These are phyloP conservation scores for Meghimatium bilineatum DNA, from an alignment of 2,888 invertebrate genomes.

Conservation along the genomic window DNA sequence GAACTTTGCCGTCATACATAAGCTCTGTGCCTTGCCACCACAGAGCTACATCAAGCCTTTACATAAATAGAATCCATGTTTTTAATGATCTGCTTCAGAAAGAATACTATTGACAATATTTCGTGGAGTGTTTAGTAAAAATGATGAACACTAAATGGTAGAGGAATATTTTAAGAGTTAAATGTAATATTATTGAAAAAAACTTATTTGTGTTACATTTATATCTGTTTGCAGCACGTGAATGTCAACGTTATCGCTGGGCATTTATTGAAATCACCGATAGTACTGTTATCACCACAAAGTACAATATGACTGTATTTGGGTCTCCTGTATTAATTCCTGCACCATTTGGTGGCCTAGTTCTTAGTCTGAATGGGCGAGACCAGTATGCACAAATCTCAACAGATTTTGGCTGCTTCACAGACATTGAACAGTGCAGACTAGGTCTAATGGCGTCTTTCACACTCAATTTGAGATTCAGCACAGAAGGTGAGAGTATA, in stretches of 20 bases:
- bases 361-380: conserved; percentile 59
- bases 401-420: conserved; percentile 47
- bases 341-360: conserved; percentile 62
- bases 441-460: conserved; percentile 58
- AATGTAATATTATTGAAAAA: not conserved
- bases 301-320: conserved; percentile 54
- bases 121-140: too few relatives aligned
- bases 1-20: too few relatives aligned
- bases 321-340: conserved; percentile 57
- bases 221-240: conserved; percentile 53
- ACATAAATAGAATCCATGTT: too few relatives aligned
- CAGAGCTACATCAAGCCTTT: too few relatives aligned
- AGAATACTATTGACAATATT: too few relatives aligned
- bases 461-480: conserved; percentile 52
- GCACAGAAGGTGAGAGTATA: conserved; percentile 37
- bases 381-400: conserved; percentile 61
- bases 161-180: too few relatives aligned
- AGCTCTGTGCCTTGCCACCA: too few relatives aligned
- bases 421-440: conserved; percentile 54
- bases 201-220: too few relatives aligned
- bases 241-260: conserved; percentile 55
- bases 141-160: too few relatives aligned
- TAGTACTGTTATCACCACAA: conserved; percentile 52
- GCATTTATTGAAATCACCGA: conserved; percentile 58
- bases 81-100: too few relatives aligned